Base-by-base conservation (phyloP, 2,888 invertebrate species). In the Gnatocerus cornutus region DNA sequence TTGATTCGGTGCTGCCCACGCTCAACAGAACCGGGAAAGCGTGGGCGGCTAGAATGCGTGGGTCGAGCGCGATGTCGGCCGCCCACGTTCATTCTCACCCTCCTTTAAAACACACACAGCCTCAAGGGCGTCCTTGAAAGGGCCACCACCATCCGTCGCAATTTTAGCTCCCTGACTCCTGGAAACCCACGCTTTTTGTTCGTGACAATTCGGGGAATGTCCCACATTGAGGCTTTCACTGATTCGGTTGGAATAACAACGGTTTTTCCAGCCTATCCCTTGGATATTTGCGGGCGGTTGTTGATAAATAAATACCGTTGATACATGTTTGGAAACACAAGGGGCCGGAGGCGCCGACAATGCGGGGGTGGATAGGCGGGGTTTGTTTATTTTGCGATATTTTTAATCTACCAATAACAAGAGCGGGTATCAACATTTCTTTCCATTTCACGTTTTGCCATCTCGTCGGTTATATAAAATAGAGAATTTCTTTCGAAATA, bases 111-210 rank as follows among this genome's bases (percentile, higher is more conserved):
- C 55, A 55, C 64, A 61, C 58, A 68, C 33, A 37, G 46, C 56
- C 56, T 68, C 68, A 68, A 68, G 68, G 69, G 33, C 64, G 69
- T 45, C 69, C 69, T 69, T 69, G 64, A 50, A 69, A 69, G 58
- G 69, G 69, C 52, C 56, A 63, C 43, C 59, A 45, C 46, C 59
- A 59, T 21, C 46, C 37, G 52, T 39, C 46, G 27, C 56, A 45
- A 58, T 59, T 52, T 61, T 59, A 67, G 52, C 58, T 58, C 21
- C 12, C 39, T 41, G 59, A 59, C 52, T 43, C 27, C 14, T 12
- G 13, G 8, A 45, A 53, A 59, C 52, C 62, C 53, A 65, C 65
- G 65, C 55, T 33, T 64, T 64, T 55, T 50, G 63, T 14, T 41
- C 27, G 13, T 41, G 3, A 41, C 13, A 6, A 6, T 13, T 6